Evolutionary conservation across 1,140 invertebrate species (phyloP), one percentile per base, ranked within the genome.

Genomic region (Coelopa frigida): DNA sequence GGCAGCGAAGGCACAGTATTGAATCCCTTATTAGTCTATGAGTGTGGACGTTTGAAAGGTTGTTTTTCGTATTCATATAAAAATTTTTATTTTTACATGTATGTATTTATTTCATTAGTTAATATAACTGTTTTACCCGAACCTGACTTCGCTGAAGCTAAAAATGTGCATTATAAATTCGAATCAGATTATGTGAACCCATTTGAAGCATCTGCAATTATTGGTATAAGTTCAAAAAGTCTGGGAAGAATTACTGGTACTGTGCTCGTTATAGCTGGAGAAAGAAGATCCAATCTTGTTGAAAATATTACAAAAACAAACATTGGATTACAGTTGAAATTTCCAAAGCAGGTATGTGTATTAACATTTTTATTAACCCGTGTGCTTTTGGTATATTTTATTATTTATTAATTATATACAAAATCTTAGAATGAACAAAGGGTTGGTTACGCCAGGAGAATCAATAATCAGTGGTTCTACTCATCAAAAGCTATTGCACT

Each of bases 271-370:
- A 68, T 74, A 5, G 54, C 60, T 1, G 73, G 72, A 1, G 61
- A 72, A 5, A 72, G 69, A 23, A 53, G 59, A 10, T 52, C 57
- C 3, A 59, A 64, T 12, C 10, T 53, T 5, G 44, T 66, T 11
- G 70, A 74, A 36, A 67, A 72, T 50, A 56, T 63, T 5, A 67
- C 69, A n/a, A 85, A 82, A 61, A 61, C 83, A 18, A 96, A 97
- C 62, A 78, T 97, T 22, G 94, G 94, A 1, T 73, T 98, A 10
- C 90, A 94, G 68, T 73, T 98, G 2, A 98, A 97, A 67, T 91
- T 87, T 56, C 89, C 85, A 41, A 92, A 88, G 67, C 83, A 85
- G 71, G 83, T 84, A 57, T 58, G 54, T 46, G 32, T 15, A 37
- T 45, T 37, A 40, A 31, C 35, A 37, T 50, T 51, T 41, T 26